Base-by-base conservation (phyloP, 2,888 invertebrate species). In the Lutraria lutraria region DNA sequence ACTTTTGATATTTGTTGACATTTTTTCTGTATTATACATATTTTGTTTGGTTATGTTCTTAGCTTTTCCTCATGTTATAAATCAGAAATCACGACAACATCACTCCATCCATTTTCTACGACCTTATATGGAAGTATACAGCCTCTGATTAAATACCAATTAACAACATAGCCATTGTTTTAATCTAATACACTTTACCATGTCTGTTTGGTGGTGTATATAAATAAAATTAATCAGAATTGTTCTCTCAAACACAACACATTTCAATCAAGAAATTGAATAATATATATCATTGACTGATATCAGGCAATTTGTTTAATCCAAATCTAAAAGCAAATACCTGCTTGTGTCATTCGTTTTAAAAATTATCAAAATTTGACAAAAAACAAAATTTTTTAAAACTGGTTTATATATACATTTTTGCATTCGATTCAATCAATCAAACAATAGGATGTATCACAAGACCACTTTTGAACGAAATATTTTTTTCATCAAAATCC, bases 241-340 rank as follows among this genome's bases (percentile, higher is more conserved):
- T n/a, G n/a, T 60, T 72, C 72, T 72, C 72, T n/a, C 31, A 8
- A 29, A 15, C 72, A 31, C 68, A 68, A 15, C 72, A 72, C 72
- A 72, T 72, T 4, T 31, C 72, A 72, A 72, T 72, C 72, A 72
- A 12, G 29, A 31, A 72, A 72, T 72, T 29, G 31, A 72, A 31
- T 72, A 72, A 29, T 72, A 72, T 72, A 72, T n/a, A n/a, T 6
- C 25, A 72, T 72, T 72, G 72, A 72, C 31, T 72, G 31, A 72
- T 31, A 31, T 72, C 72, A 72, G 16, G 31, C 72, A 8, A 31
- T n/a, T 63, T n/a, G 25, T 63, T 10, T 63, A 63, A 63, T 63
- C 63, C 25, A 10, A 63, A 63, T n/a, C 63, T n/a, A 63, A 25
- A 63, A 63, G 25, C 63, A 63, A 8, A 19, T 3, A 10, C 56